Evolutionary conservation across 2,113 vertebrate genomes (phyloP), one percentile per base, ranked within the genome.

Genomic region (Scalopus aquaticus): DNA sequence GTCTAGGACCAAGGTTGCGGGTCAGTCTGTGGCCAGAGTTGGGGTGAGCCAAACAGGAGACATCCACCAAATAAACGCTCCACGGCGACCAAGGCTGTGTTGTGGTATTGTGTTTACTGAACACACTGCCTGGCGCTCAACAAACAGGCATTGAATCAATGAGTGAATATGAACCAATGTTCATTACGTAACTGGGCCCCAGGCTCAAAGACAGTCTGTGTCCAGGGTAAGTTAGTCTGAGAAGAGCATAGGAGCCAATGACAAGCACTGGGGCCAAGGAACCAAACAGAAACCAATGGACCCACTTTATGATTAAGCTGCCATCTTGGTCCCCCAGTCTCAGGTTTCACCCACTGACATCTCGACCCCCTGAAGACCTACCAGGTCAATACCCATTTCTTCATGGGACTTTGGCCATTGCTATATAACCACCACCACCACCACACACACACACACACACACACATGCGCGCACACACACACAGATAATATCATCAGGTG

Each of bases 301-400:
- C 28, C 64, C 13, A 1, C 32, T 15, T 62, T 15, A 30, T 30
- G 37, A n/a, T 5, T 6, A 20, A 69, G 32, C 24, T 5, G 0
- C 32, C 62, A 19, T 49, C n/a, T 6, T 46, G 58, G 72, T 44
- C 74, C 74, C 73, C 84, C 60, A 17, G 32, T 4, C 9, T 60
- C 10, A 3, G 15, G 49, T 67, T 32, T 28, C 39, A 6, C 13
- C n/a, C 54, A 26, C 93, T 9, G 60, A 46, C 28, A 42, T 9
- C 24, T 15, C n/a, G 39, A 56, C 49, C 4, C 54, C 3, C 37
- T 39, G 42, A 54, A 86, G 16, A 62, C 9, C 9, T 0, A 6
- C 2, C 32, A 11, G 54, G 60, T 35, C 30, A 60, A 12, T 5
- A 16, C 6, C 4, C 22, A 2, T 56, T 22, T 42, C 28, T 64